phyloP scores from a whole-genome alignment of 2,888 invertebrate genomes.

The Pherbina coryleti region DNA sequence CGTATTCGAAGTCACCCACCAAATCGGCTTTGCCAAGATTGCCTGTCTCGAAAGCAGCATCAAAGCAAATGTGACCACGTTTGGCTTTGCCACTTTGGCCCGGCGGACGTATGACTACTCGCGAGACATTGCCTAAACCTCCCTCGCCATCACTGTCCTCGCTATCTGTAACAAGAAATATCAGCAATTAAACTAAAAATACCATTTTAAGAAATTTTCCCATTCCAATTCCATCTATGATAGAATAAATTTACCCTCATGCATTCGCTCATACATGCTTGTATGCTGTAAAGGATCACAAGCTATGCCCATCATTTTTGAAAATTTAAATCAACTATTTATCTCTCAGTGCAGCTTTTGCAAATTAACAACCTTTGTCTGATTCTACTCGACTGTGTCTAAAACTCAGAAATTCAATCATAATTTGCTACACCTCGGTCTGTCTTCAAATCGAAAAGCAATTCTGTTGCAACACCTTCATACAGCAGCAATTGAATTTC shows the following conservation, averaged over 20 bases:
- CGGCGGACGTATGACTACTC: conserved; percentile 87
- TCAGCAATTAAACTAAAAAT: neutral
- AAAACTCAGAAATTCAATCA: conserved; percentile 2
- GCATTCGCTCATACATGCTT: conserved; percentile 76
- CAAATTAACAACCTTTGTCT: neutral
- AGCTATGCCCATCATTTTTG: conserved; percentile 67
- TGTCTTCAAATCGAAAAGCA: conserved; percentile 7
- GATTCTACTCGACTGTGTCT: conserved; percentile 10
- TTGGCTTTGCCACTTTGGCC: conserved; percentile 96
- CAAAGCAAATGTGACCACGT: conserved; percentile 95
- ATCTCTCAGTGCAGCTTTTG: neutral
- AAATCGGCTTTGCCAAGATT: conserved; percentile 96
- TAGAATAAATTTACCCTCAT: conserved; percentile 70
- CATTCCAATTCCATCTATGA: neutral
- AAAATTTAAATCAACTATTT: neutral
- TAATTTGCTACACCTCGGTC: conserved; percentile 8
- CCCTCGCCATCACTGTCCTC: conserved; percentile 95
- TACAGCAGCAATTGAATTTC: conserved; percentile 15
- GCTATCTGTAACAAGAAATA: conserved; percentile 75
- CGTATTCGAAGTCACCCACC: conserved; percentile 94
- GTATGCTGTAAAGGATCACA: conserved; percentile 74
- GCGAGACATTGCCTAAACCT: conserved; percentile 91
- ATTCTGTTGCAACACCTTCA: neutral
- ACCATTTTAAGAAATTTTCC: neutral
- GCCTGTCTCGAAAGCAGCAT: conserved; percentile 96